Evolutionary conservation across 2,888 invertebrate genomes (phyloP).

Genomic region (Caenorhabditis sulstoni): DNA sequence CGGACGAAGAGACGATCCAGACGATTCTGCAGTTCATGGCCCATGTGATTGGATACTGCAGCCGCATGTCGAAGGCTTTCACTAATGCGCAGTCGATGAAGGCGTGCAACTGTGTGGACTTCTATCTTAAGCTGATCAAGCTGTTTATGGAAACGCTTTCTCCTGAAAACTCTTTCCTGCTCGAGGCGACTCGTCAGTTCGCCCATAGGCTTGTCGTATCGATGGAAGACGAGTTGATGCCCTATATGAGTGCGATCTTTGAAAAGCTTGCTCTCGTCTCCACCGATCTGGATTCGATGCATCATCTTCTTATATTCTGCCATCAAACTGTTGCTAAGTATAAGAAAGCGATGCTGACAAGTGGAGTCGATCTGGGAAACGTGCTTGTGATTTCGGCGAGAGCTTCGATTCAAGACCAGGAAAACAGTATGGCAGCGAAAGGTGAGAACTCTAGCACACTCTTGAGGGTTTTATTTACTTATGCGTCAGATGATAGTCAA

Average conservation of each 20-base stretch:
- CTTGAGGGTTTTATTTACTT: too few relatives aligned
- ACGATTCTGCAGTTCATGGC: constrained; percentile 82
- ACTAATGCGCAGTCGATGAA: constrained; percentile 83
- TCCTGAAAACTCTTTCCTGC: constrained; percentile 73
- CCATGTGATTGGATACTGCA: constrained; percentile 83
- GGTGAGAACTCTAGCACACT: too few relatives aligned
- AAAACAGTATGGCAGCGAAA: constrained; percentile 46
- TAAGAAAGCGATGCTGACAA: constrained; percentile 79
- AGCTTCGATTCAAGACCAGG: constrained; percentile 56
- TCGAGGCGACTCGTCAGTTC: constrained; percentile 83
- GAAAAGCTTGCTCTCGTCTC: constrained; percentile 55
- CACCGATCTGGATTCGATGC: constrained; percentile 78
- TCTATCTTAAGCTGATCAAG: constrained; percentile 82
- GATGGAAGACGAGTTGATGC: constrained; percentile 83
- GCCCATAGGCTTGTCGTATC: constrained; percentile 84
- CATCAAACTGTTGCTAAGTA: constrained; percentile 84
- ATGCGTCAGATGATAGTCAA: constrained; percentile 57
- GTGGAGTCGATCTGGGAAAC: constrained; percentile 64
- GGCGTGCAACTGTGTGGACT: constrained; percentile 82
- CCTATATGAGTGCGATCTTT: constrained; percentile 70
- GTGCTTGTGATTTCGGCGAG: constrained; percentile 63
- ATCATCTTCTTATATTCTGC: constrained; percentile 84
- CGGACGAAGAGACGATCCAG: constrained; percentile 65
- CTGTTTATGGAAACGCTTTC: constrained; percentile 65
- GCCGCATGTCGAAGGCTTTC: constrained; percentile 84